These are phyloP conservation scores for Tipula helvola DNA, from an alignment of 2,888 invertebrate genomes.

Conservation along the genomic window DNA sequence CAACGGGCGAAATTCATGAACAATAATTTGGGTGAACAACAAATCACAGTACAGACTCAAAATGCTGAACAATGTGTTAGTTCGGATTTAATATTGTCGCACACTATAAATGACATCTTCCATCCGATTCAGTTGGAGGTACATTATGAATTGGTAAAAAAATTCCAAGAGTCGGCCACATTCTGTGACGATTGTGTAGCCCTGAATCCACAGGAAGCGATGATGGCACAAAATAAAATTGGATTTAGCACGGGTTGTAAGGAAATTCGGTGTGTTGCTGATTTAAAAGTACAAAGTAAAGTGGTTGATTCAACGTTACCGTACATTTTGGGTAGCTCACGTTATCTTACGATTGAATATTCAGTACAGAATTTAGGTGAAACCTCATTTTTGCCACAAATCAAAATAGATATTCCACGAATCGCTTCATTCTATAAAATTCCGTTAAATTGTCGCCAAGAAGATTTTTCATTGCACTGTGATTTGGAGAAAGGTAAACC, in stretches of 20 bases:
- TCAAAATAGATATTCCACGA: constrained; percentile 25
- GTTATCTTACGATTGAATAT: constrained; percentile 14
- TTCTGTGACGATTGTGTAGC: constrained; percentile 16
- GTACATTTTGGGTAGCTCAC: constrained; percentile 14
- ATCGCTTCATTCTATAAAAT: constrained; percentile 13
- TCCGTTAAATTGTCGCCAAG: constrained; percentile 15
- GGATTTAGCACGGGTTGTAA: constrained; percentile 16
- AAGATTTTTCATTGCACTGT: not conserved
- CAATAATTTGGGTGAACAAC: not conserved
- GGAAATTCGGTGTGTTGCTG: constrained; percentile 13
- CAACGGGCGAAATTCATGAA: not conserved
- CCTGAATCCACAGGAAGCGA: constrained; percentile 14
- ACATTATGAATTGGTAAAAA: not conserved
- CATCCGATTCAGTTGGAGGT: not conserved
- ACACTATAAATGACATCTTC: not conserved
- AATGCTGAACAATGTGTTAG: not conserved
- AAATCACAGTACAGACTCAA: not conserved
- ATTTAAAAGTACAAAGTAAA: constrained; percentile 11
- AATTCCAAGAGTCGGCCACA: not conserved
- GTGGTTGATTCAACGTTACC: constrained; percentile 8
- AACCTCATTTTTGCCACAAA: constrained; percentile 27
- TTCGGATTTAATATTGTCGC: not conserved
- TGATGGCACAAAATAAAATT: constrained; percentile 11
- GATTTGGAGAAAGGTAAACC: not conserved
- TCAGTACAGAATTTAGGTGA: constrained; percentile 26